These are phyloP conservation scores for Peromyscus californicus DNA, from an alignment of 2,113 vertebrate species.

Conservation along the genomic window DNA sequence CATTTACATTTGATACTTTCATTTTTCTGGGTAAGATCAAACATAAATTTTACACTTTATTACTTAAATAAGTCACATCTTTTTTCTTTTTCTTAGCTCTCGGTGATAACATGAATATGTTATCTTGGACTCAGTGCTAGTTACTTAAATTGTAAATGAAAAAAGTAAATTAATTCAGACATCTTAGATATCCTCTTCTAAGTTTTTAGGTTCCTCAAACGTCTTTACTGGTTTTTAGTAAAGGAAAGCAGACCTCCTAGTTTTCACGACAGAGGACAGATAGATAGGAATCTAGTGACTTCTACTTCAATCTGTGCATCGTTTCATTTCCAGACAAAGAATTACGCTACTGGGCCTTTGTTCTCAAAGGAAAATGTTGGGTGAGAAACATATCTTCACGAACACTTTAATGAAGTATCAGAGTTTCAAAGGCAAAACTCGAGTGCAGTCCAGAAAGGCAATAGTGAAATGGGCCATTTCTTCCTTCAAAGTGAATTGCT, in stretches of 20 bases:
- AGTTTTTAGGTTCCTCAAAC: not conserved
- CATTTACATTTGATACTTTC: slow-evolving; percentile 7
- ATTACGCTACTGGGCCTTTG: not conserved
- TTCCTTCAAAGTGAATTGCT: not conserved
- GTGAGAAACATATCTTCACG: not conserved
- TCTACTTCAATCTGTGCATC: not conserved
- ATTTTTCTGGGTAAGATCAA: slow-evolving; percentile 44
- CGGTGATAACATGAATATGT: not conserved
- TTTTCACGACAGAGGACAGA: not conserved
- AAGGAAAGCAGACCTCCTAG: not conserved
- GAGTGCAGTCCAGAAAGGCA: not conserved
- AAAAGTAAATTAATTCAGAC: not conserved
- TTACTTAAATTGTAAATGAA: not conserved
- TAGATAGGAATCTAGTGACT: not conserved
- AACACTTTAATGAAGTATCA: not conserved
- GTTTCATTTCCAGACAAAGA: not conserved
- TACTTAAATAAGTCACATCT: slow-evolving; percentile 20
- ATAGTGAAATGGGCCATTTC: not conserved
- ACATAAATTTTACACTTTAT: not conserved
- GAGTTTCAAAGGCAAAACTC: slow-evolving; percentile 30
- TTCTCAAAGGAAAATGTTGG: not conserved
- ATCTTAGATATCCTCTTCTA: not conserved
- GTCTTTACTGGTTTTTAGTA: not conserved
- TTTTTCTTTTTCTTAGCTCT: not conserved
- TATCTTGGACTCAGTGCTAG: not conserved